Conservation (phyloP, 2,113 vertebrate genomes). For the Tachuris rubrigastra region DNA sequence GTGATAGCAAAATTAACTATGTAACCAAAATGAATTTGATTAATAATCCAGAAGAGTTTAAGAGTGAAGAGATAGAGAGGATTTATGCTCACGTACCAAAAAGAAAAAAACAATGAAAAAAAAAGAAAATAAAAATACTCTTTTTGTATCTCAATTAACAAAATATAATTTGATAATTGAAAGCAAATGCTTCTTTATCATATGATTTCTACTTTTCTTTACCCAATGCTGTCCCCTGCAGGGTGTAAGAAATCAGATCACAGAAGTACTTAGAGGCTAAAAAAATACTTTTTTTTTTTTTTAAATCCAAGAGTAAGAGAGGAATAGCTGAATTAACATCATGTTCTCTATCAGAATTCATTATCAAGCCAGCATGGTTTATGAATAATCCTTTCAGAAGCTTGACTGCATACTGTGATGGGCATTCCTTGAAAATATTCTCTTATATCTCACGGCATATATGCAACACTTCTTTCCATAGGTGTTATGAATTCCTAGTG, state of each 20-base stretch:
- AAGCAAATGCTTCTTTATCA: constrained; percentile 77
- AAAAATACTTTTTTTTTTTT: neutral
- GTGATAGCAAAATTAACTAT: neutral
- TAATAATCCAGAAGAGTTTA: constrained; percentile 58
- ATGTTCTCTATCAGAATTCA: constrained; percentile 1
- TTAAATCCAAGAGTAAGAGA: neutral
- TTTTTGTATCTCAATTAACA: constrained; percentile 75
- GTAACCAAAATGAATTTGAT: constrained; percentile 63
- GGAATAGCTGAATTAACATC: neutral
- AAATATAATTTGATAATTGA: constrained; percentile 75
- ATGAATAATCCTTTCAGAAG: neutral
- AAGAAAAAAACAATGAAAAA: neutral
- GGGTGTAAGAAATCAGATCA: constrained; percentile 77
- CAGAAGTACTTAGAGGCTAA: constrained; percentile 34
- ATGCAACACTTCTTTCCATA: neutral
- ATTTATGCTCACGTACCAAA: neutral
- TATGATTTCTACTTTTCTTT: constrained; percentile 76
- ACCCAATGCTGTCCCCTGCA: constrained; percentile 85
- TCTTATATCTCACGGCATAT: neutral
- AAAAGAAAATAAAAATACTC: neutral
- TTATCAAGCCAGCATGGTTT: neutral
- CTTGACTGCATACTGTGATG: neutral
- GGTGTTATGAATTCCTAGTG: neutral
- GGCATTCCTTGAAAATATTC: neutral
- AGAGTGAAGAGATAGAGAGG: neutral